Percentiles rank a stretch among this genome's conserved stretches.
These are phyloP conservation scores for Ceyx melanurus DNA, from an alignment of 2,113 vertebrate species.

Conservation along the genomic window DNA sequence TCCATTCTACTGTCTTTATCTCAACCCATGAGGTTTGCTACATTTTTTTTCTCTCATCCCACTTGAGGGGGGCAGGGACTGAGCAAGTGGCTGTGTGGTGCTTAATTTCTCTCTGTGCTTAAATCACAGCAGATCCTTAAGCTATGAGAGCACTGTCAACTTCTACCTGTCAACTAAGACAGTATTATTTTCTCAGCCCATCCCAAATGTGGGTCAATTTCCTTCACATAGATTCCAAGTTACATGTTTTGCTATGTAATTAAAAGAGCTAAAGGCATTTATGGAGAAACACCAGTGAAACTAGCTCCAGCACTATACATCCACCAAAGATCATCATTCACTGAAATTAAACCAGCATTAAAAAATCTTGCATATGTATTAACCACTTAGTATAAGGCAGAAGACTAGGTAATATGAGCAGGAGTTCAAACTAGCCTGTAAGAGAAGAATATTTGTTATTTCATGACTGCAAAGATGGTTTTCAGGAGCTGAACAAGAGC, in stretches of 20 bases:
- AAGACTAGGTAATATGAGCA: not conserved
- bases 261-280: conserved; percentile 5
- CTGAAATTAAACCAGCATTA: not conserved
- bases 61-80: not conserved
- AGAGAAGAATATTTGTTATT: conserved; percentile 13
- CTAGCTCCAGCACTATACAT: not conserved
- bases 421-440: not conserved
- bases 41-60: not conserved
- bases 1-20: not conserved
- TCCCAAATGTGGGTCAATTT: not conserved
- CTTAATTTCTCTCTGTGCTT: not conserved
- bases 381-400: not conserved
- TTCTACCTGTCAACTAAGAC: not conserved
- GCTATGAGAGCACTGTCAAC: not conserved
- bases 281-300: not conserved
- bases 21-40: not conserved
- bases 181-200: not conserved
- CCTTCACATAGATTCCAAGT: not conserved
- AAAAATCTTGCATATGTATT: not conserved
- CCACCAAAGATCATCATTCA: not conserved
- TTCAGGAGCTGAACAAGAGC: not conserved
- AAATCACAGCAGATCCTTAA: not conserved
- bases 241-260: not conserved
- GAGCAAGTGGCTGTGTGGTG: not conserved
- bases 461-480: not conserved